Evolutionary conservation across 2,888 invertebrate genomes (phyloP), one percentile per base, ranked within the genome.

Genomic region (Lordiphosa andalusiaca): DNA sequence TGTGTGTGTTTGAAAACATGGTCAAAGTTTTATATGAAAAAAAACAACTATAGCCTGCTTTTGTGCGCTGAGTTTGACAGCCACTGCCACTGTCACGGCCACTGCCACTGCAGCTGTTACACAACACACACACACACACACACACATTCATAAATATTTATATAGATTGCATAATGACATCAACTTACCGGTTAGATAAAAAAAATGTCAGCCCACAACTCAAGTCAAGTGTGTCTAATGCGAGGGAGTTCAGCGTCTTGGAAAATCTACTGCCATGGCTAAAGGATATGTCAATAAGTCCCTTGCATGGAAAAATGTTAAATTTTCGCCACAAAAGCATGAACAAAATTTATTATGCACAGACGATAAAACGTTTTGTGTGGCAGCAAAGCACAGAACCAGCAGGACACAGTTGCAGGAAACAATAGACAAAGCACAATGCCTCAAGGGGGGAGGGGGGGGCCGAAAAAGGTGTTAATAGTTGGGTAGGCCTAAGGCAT

Each of bases 361-460:
- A 80, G 83, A 74, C 80, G 77, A 80, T 80, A 83, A 80, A 80
- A 70, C 74, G 76, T 77, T 80, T 80, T 80, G 80, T 77, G 52
- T 19, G 3, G 4, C 19, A 19, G 19, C 3, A 19, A 19, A 19
- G 19, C 48, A 56, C 38, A 49, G 49, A 41, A 54, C 19, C 19
- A 50, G 25, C 39, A 25, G 25, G 25, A 39, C 39, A 50, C 53
- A 60, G 54, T 65, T 53, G 53, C 64, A 62, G 71, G 69, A 80
- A 83, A 80, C 83, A 83, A 80, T 83, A 80, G 84, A 80, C 72
- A 83, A 73, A 35, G 51, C 58, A 51, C 10, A 41, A 25, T 7
- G 39, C 16, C 37, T 4, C 5, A 44, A 19, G 21, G 19, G 12
- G 19, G 25, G 4, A 2, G 30, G 25, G 1, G n/a, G 7, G 4